phyloP scores from a whole-genome alignment of 2,113 vertebrate species.

The Pongo pygmaeus region DNA sequence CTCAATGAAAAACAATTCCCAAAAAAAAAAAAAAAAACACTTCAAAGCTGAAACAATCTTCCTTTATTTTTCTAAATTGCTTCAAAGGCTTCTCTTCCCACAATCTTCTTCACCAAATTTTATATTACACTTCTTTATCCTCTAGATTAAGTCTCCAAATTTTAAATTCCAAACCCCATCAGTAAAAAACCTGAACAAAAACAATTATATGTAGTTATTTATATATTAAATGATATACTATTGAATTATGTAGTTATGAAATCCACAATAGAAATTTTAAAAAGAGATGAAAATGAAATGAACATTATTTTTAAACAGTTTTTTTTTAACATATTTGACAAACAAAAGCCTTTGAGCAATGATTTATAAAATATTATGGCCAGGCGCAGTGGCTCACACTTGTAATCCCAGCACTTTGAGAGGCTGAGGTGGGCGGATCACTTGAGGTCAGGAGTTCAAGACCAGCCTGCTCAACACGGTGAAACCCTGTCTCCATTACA shows the following conservation, averaged over 20 bases:
- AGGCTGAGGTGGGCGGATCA: no score
- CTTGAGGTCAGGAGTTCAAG: no score
- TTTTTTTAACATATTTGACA: neutral
- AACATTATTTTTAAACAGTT: neutral
- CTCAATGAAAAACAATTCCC: neutral
- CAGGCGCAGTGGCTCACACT: no score
- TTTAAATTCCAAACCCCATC: neutral
- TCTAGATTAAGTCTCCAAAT: slow-evolving; percentile 21
- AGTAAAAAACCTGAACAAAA: slow-evolving; percentile 14
- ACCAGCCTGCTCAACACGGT: no score
- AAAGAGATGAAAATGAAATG: neutral
- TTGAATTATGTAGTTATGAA: neutral
- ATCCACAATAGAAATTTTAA: neutral
- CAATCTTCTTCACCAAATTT: neutral
- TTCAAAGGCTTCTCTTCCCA: slow-evolving; percentile 14
- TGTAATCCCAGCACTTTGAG: no score
- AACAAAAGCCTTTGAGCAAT: neutral
- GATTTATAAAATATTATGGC: neutral
- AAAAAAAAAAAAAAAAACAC: neutral
- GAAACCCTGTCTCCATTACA: no score
- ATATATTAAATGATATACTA: neutral
- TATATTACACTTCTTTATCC: neutral
- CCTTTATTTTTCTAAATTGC: slow-evolving; percentile 15
- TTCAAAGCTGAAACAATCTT: slow-evolving; percentile 11
- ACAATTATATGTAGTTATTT: neutral